A percentile compares a stretch with the other conserved stretches of the same genome.
Conservation (phyloP, 2,113 vertebrate species). For the Cacatua alba region DNA sequence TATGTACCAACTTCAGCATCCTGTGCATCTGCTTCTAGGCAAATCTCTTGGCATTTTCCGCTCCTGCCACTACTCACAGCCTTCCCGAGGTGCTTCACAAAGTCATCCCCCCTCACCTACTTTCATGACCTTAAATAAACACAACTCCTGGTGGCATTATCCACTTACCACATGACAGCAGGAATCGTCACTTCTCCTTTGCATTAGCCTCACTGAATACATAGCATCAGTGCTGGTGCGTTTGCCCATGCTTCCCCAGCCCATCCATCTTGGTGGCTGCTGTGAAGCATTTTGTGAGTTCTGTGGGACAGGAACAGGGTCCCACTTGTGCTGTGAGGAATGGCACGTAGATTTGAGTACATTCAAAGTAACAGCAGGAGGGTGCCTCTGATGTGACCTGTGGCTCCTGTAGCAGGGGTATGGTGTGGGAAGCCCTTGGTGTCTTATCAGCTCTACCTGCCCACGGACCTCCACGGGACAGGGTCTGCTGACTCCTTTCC, state of each 20-base stretch:
- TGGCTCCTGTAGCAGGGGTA: not conserved
- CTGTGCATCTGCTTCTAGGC: not conserved
- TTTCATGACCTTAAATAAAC: not conserved
- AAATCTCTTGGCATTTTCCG: not conserved
- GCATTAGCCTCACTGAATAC: not conserved
- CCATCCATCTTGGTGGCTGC: not conserved
- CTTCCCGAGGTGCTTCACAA: not conserved
- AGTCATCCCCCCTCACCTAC: not conserved
- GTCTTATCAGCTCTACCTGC: not conserved
- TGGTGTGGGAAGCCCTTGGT: not conserved
- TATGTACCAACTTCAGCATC: not conserved
- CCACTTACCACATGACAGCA: not conserved
- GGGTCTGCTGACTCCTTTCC: not conserved
- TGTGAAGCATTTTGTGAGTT: fast-evolving
- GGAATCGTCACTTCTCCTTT: not conserved
- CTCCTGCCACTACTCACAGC: not conserved
- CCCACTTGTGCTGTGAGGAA: not conserved
- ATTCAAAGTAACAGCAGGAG: not conserved
- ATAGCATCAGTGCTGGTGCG: not conserved
- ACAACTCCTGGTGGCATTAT: not conserved
- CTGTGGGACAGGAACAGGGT: fast-evolving
- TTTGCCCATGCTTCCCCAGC: not conserved
- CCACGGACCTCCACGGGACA: not conserved
- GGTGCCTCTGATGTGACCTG: not conserved
- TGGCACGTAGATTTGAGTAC: fast-evolving